Percentiles rank a stretch among this genome's conserved stretches.
These are phyloP conservation scores for Ctenopoma kingsleyae DNA, from an alignment of 2,797 vertebrate species.

Conservation along the genomic window DNA sequence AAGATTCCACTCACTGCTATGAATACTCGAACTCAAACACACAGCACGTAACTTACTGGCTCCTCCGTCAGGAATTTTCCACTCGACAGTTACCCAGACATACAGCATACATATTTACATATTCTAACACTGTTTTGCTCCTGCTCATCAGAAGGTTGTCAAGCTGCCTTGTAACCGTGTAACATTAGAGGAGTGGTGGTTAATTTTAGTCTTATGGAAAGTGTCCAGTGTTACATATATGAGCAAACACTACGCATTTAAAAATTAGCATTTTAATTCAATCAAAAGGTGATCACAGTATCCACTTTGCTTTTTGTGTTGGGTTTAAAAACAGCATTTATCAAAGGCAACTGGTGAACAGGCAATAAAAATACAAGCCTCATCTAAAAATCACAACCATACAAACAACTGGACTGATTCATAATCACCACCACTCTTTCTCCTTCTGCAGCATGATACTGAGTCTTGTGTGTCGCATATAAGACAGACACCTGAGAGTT, in stretches of 20 bases:
- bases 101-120: constrained; percentile 56
- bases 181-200: constrained; percentile 31
- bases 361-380: not conserved
- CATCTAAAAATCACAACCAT: constrained; percentile 10
- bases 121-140: constrained; percentile 33
- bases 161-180: constrained; percentile 33
- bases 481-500: constrained; percentile 38
- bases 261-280: constrained; percentile 34
- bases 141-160: constrained; percentile 35
- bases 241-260: constrained; percentile 31
- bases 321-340: constrained; percentile 13
- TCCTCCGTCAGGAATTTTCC: constrained; percentile 65
- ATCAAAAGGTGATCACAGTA: constrained; percentile 14
- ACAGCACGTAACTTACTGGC: constrained; percentile 32
- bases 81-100: constrained; percentile 51
- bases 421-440: constrained; percentile 16
- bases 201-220: constrained; percentile 36
- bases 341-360: constrained; percentile 4
- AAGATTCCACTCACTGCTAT: constrained; percentile 31
- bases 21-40: constrained; percentile 60
- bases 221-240: constrained; percentile 15
- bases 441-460: constrained; percentile 3
- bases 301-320: constrained; percentile 5
- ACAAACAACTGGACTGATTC: constrained; percentile 17
- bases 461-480: constrained; percentile 20